These are phyloP conservation scores for Pseudotriccus pelzelni DNA, from an alignment of 2,797 vertebrate genomes.

Conservation along the genomic window DNA sequence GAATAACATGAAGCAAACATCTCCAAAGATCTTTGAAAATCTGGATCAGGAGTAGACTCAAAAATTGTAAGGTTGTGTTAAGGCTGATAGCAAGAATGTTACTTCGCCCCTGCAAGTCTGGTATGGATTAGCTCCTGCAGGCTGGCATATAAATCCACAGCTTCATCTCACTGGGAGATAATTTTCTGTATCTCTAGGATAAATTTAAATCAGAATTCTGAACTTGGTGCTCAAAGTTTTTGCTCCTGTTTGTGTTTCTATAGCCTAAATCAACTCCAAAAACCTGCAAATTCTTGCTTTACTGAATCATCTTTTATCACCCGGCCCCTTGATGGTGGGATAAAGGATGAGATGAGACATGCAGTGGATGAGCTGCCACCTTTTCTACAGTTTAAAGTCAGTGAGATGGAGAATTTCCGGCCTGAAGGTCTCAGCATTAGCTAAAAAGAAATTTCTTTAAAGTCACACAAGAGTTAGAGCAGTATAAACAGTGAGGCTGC, in stretches of 20 bases:
- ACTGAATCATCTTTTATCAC: neutral
- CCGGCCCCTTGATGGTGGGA: neutral
- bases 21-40: neutral
- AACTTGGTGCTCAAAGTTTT: neutral
- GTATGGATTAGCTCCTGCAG: neutral
- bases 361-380: slow-evolving; percentile 25
- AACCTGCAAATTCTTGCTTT: neutral
- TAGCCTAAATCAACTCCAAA: neutral
- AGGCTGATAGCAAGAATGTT: neutral
- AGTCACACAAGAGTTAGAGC: slow-evolving; percentile 55
- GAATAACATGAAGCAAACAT: neutral
- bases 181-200: neutral
- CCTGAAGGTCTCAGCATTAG: slow-evolving; percentile 39
- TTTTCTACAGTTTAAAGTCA: slow-evolving; percentile 20
- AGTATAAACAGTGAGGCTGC: slow-evolving; percentile 55
- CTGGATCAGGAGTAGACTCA: neutral
- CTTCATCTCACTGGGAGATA: neutral
- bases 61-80: neutral
- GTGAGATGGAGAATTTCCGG: slow-evolving; percentile 33
- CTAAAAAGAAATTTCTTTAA: slow-evolving; percentile 36
- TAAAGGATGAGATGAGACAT: neutral
- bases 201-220: neutral
- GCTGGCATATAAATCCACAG: neutral
- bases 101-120: neutral
- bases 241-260: neutral